phyloP scores from a whole-genome alignment of 2,888 invertebrate species.

The Salticus scenicus region DNA sequence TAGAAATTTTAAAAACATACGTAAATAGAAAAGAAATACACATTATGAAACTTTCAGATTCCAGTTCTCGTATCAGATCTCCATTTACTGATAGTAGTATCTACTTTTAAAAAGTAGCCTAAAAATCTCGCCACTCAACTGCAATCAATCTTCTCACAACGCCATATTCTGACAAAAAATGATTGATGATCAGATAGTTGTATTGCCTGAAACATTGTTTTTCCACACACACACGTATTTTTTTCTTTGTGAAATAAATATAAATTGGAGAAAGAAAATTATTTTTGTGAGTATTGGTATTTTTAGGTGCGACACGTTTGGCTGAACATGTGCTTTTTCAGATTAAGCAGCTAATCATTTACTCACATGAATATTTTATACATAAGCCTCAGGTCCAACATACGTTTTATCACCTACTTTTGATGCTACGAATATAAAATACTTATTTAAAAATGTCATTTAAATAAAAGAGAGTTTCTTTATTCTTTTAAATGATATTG shows the following conservation, averaged over 20 bases:
- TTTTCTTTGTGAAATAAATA: background rate
- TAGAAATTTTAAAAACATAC: too few species aligned
- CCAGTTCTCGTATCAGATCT: background rate
- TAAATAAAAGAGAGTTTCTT: too few species aligned
- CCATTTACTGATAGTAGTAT: conserved; percentile 12
- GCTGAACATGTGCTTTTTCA: too few species aligned
- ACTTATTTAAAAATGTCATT: too few species aligned
- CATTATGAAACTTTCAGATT: background rate
- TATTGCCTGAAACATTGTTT: conserved; percentile 2
- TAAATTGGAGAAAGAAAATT: background rate
- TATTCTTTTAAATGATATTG: too few species aligned
- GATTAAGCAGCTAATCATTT: too few species aligned
- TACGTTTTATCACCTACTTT: too few species aligned
- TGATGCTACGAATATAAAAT: too few species aligned
- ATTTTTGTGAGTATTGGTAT: background rate
- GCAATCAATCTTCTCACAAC: conserved; percentile 9
- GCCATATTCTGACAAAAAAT: conserved; percentile 7
- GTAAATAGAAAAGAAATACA: background rate
- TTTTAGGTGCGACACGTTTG: too few species aligned
- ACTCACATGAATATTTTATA: too few species aligned
- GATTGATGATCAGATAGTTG: conserved; percentile 12
- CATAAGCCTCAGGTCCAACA: too few species aligned
- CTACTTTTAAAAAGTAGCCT: background rate
- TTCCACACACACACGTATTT: background rate
- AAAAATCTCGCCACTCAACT: conserved; percentile 15